Percentiles rank a stretch among this genome's conserved stretches.
Conservation (phyloP, 2,113 vertebrate species). For the Orientallactaga bullata region DNA sequence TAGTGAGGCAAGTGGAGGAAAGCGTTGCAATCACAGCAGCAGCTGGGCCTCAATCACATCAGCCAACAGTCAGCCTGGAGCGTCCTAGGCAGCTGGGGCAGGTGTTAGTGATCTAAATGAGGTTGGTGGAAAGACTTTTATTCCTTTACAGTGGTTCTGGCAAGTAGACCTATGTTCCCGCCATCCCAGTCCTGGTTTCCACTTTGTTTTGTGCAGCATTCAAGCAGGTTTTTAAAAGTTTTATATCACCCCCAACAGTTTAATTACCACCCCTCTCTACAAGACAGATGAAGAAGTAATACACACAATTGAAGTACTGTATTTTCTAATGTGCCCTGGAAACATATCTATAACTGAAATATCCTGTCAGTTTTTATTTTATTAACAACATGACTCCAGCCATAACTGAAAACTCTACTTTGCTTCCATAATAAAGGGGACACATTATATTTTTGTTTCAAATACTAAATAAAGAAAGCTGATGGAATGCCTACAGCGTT, state of each 20-base stretch:
- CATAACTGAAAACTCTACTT: constrained; percentile 43
- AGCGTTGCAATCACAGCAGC: constrained; percentile 44
- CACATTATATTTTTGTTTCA: constrained; percentile 55
- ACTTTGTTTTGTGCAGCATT: constrained; percentile 77
- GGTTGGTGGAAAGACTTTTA: constrained; percentile 62
- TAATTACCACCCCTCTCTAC: constrained; percentile 70
- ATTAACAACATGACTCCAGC: constrained; percentile 64
- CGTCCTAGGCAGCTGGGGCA: constrained; percentile 62
- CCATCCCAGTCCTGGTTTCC: constrained; percentile 53
- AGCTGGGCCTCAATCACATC: constrained; percentile 35
- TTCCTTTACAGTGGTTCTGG: constrained; percentile 72
- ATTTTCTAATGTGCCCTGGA: constrained; percentile 45
- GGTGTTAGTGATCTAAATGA: constrained; percentile 72
- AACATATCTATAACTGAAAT: constrained; percentile 71
- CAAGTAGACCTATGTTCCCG: constrained; percentile 75
- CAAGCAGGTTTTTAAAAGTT: constrained; percentile 76
- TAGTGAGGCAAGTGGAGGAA: constrained; percentile 36
- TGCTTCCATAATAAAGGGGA: constrained; percentile 61
- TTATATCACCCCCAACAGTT: constrained; percentile 73
- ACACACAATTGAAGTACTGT: constrained; percentile 39
- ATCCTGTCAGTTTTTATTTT: constrained; percentile 55
- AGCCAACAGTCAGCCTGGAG: constrained; percentile 45
- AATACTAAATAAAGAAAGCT: constrained; percentile 73
- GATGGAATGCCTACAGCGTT: constrained; percentile 42
- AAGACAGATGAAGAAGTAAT: constrained; percentile 64